A percentile compares a stretch with the other conserved stretches of the same genome.
Evolutionary conservation across 2,797 vertebrate genomes (phyloP).

Genomic region (Apodemus agrarius): DNA sequence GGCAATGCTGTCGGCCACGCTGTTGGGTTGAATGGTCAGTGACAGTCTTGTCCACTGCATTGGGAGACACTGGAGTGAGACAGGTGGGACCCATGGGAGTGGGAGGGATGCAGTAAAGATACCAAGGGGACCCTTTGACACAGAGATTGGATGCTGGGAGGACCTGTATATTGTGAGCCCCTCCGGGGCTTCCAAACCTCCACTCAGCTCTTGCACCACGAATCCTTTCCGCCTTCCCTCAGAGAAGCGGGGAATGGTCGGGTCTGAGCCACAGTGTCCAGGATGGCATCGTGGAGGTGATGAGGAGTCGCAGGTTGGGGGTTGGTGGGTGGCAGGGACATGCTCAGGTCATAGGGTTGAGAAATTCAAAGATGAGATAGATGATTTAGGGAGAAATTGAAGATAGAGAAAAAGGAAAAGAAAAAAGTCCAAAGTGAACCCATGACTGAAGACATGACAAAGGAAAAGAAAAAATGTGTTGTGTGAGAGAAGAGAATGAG

Average conservation of each 20-base stretch:
- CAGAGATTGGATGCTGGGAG: background rate
- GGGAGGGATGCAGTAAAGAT: background rate
- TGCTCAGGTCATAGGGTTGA: background rate
- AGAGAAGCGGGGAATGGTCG: background rate
- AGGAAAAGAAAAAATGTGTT: background rate
- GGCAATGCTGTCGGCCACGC: background rate
- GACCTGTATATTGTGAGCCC: background rate
- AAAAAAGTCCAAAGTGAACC: background rate
- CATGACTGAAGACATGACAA: background rate
- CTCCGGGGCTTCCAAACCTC: background rate
- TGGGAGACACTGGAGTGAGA: background rate
- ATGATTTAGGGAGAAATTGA: background rate
- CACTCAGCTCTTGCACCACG: background rate
- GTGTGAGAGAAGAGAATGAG: background rate
- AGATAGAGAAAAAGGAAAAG: background rate
- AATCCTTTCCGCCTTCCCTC: background rate
- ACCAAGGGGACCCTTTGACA: background rate
- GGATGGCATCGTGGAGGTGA: background rate
- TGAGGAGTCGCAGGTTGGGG: background rate
- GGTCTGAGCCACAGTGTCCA: background rate
- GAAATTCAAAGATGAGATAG: background rate
- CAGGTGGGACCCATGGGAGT: background rate
- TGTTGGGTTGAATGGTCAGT: background rate
- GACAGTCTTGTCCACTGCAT: background rate
- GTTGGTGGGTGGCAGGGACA: background rate